phyloP scores from a whole-genome alignment of 2,888 invertebrate species.

The Linyphia triangularis region DNA sequence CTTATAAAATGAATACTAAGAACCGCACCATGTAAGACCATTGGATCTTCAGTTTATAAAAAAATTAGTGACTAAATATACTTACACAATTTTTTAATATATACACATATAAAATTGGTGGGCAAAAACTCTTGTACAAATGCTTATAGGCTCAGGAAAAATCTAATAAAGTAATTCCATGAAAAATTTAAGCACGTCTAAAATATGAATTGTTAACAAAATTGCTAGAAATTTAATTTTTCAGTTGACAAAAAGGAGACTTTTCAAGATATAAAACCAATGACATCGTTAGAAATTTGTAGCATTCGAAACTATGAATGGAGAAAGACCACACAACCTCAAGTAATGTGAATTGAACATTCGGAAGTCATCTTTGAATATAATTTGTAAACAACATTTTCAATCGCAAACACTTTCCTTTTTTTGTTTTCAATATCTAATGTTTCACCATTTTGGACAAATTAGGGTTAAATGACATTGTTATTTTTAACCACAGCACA shows the following conservation, averaged over 20 bases:
- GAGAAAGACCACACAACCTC: slow-evolving; percentile 31
- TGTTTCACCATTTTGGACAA: slow-evolving; percentile 66
- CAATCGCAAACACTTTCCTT: slow-evolving; percentile 54
- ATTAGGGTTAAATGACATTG: slow-evolving; percentile 61
- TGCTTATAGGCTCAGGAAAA: slow-evolving; percentile 65
- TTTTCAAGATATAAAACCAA: slow-evolving; percentile 4
- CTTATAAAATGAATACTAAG: slow-evolving; percentile 74
- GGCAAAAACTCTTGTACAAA: slow-evolving; percentile 68
- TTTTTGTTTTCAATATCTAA: slow-evolving; percentile 73
- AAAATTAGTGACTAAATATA: slow-evolving; percentile 72
- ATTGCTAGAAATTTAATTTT: slow-evolving; percentile 37
- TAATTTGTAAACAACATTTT: slow-evolving; percentile 39
- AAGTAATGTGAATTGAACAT: slow-evolving; percentile 34
- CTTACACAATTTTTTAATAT: slow-evolving; percentile 70
- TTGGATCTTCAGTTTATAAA: slow-evolving; percentile 59
- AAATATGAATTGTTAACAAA: slow-evolving; percentile 48
- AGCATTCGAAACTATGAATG: slow-evolving; percentile 16
- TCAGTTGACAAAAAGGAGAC: slow-evolving; percentile 35
- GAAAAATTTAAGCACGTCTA: slow-evolving; percentile 54
- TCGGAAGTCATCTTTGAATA: slow-evolving; percentile 7
- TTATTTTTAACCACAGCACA: slow-evolving; percentile 17
- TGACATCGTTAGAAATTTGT: slow-evolving; percentile 9
- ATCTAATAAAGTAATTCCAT: slow-evolving; percentile 63
- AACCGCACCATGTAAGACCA: slow-evolving; percentile 68
- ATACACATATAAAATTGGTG: slow-evolving; percentile 73